Percentiles rank a stretch among this genome's conserved stretches.
Conservation (phyloP, 1,140 invertebrate species). For the Cotesia typhae region DNA sequence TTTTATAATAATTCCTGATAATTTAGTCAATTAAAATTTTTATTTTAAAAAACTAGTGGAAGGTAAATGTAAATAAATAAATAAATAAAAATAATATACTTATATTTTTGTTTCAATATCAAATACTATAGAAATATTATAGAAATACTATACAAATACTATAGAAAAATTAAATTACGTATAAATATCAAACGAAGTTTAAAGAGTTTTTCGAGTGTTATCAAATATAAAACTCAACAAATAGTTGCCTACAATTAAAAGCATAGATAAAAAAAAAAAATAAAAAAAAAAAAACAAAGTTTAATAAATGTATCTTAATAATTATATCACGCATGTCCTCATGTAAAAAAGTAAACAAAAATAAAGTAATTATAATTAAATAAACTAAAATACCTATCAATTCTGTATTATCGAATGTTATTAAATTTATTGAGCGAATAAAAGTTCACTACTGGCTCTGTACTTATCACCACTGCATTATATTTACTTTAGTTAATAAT, state of each 20-base stretch:
- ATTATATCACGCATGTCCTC: slow-evolving; percentile 60
- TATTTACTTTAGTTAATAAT: not conserved
- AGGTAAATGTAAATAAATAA: not conserved
- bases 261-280: slow-evolving; percentile 55
- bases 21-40: not conserved
- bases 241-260: slow-evolving; percentile 64
- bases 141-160: too few relatives aligned
- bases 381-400: slow-evolving; percentile 51
- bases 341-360: slow-evolving; percentile 59
- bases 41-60: not conserved
- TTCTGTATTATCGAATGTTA: slow-evolving; percentile 65
- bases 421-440: slow-evolving; percentile 60
- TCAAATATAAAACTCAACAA: slow-evolving; percentile 59
- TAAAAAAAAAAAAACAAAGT: slow-evolving; percentile 51
- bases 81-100: not conserved
- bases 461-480: slow-evolving; percentile 44
- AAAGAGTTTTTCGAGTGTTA: slow-evolving; percentile 61
- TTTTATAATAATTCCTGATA: too few relatives aligned
- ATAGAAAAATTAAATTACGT: slow-evolving; percentile 44
- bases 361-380: slow-evolving; percentile 53
- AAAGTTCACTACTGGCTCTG: slow-evolving; percentile 57
- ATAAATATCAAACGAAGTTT: slow-evolving; percentile 61
- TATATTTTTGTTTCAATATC: slow-evolving; percentile 14
- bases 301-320: slow-evolving; percentile 60
- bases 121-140: not conserved